A percentile compares a stretch with the other conserved stretches of the same genome.
These are phyloP conservation scores for Suricata suricatta DNA, from an alignment of 2,113 vertebrate species.

Conservation along the genomic window DNA sequence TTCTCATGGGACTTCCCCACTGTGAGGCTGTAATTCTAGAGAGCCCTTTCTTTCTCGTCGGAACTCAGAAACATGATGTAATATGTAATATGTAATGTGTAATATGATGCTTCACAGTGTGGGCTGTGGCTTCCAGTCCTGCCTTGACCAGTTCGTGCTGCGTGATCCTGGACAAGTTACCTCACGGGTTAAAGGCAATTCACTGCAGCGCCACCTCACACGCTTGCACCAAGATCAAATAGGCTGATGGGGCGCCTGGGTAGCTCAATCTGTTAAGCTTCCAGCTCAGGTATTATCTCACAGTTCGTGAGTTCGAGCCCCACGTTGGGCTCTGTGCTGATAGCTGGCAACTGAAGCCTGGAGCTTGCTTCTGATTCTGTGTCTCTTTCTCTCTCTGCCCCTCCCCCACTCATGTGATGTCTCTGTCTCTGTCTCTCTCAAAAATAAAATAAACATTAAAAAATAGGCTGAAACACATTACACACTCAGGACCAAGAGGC, in stretches of 20 bases:
- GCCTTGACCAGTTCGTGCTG: not conserved
- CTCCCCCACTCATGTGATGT: too few species aligned
- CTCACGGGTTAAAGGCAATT: not conserved
- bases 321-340: too few species aligned
- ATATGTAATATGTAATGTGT: too few species aligned
- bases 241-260: not conserved
- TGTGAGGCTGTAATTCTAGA: not conserved
- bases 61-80: not conserved
- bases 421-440: too few species aligned
- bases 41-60: not conserved
- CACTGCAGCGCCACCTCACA: not conserved
- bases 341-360: too few species aligned
- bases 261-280: too few species aligned
- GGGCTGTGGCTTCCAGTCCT: not conserved
- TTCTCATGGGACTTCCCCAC: not conserved
- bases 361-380: too few species aligned
- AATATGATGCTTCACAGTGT: rapidly evolving
- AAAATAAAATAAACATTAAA: too few species aligned
- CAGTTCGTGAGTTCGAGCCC: too few species aligned
- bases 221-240: not conserved
- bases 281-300: too few species aligned
- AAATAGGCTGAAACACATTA: not conserved
- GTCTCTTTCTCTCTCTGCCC: too few species aligned
- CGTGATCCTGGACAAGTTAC: not conserved
- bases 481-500: not conserved